phyloP scores from a whole-genome alignment of 2,888 invertebrate genomes.

The Ennomos fuscantarius region DNA sequence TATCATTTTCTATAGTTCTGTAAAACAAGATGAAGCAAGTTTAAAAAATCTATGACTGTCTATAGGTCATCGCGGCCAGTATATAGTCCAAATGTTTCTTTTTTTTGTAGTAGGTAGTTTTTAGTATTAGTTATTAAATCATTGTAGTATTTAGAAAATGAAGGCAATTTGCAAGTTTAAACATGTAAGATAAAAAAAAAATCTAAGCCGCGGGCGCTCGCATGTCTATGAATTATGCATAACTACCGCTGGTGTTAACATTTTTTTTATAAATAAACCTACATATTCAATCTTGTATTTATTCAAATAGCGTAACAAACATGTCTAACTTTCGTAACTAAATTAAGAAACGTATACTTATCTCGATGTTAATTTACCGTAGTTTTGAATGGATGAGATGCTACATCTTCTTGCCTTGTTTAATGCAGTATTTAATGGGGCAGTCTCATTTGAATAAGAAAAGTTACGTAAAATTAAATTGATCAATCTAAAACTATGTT shows the following conservation, averaged over 20 bases:
- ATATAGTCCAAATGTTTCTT: too few relatives aligned
- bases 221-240: constrained; percentile 33
- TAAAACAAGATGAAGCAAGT: constrained; percentile 1
- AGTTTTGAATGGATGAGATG: constrained; percentile 11
- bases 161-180: too few relatives aligned
- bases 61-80: too few relatives aligned
- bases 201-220: constrained; percentile 6
- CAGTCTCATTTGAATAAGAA: too few relatives aligned
- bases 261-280: constrained; percentile 25
- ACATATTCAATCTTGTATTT: constrained; percentile 27
- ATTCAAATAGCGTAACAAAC: constrained; percentile 31
- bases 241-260: constrained; percentile 13
- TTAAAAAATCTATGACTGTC: too few relatives aligned
- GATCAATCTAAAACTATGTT: too few relatives aligned
- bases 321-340: constrained; percentile 34
- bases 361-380: constrained; percentile 21
- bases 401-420: neutral
- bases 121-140: too few relatives aligned
- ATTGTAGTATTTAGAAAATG: too few relatives aligned
- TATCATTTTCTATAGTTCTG: constrained; percentile 13
- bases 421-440: neutral
- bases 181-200: too few relatives aligned
- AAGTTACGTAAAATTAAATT: too few relatives aligned
- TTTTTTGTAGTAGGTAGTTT: too few relatives aligned
- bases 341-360: constrained; percentile 23